Conservation (phyloP, 2,888 invertebrate species). For the Dromius quadrimaculatus region DNA sequence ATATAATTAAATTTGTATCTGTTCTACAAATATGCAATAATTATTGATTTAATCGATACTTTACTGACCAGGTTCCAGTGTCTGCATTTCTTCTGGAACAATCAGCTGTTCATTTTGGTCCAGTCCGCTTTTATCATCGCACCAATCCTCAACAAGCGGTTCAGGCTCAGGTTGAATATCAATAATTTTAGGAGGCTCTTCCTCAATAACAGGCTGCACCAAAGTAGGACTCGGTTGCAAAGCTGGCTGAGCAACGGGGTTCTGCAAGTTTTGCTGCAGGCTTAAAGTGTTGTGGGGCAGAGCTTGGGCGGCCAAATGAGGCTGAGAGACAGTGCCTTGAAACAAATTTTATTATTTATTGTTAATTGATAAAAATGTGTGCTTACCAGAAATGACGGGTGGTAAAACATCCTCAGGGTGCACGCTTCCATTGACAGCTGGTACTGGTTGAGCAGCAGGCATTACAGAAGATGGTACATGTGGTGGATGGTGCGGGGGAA, state of each 20-base stretch:
- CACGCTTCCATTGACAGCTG: constrained; percentile 64
- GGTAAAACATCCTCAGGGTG: constrained; percentile 65
- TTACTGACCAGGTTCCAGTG: constrained; percentile 49
- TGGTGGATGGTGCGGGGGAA: constrained; percentile 59
- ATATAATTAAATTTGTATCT: constrained; percentile 10
- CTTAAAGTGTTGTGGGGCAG: constrained; percentile 24
- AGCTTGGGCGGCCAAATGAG: constrained; percentile 32
- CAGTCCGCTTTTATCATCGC: constrained; percentile 28
- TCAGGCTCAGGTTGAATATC: constrained; percentile 41
- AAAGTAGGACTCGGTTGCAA: constrained; percentile 36
- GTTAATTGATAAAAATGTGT: neutral
- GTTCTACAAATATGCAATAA: constrained; percentile 39
- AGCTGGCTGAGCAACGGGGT: constrained; percentile 16
- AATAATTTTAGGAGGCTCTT: constrained; percentile 54
- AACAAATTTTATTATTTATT: neutral
- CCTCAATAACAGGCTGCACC: constrained; percentile 57
- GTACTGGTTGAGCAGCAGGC: constrained; percentile 58
- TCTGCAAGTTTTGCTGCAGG: constrained; percentile 34
- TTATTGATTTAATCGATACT: neutral
- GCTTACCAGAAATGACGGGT: constrained; percentile 59
- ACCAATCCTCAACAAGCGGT: constrained; percentile 28
- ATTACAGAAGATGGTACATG: constrained; percentile 59
- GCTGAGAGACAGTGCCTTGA: constrained; percentile 29
- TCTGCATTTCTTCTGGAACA: constrained; percentile 27
- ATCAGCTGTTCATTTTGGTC: constrained; percentile 35